Conservation (phyloP, 1,140 invertebrate genomes). For the Mercenaria mercenaria region DNA sequence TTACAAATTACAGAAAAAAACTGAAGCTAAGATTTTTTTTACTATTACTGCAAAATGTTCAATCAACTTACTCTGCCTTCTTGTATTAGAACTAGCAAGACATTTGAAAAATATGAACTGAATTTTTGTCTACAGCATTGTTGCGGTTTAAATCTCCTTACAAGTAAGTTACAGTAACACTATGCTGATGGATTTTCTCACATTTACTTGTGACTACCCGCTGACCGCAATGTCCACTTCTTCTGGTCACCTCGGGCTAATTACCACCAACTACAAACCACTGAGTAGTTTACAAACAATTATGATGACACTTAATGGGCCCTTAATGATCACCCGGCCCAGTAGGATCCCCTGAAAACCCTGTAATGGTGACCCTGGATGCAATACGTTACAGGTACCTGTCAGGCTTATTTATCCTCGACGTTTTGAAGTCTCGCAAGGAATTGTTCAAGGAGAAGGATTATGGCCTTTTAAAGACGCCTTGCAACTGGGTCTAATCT, state of each 20-base stretch:
- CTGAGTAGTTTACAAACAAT: constrained; percentile 63
- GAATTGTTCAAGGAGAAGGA: background rate
- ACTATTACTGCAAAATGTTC: too few relatives aligned
- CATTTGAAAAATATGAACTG: too few relatives aligned
- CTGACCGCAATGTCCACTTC: constrained; percentile 34
- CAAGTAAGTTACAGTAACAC: background rate
- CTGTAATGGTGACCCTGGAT: constrained; percentile 35
- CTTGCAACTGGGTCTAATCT: background rate
- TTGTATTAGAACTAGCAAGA: too few relatives aligned
- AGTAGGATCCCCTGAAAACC: constrained; percentile 23
- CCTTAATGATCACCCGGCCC: constrained; percentile 55
- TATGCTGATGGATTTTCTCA: constrained; percentile 38
- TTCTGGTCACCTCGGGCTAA: constrained; percentile 56
- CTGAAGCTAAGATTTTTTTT: too few relatives aligned
- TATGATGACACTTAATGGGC: constrained; percentile 63
- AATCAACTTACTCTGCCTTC: too few relatives aligned
- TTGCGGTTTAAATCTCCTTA: too few relatives aligned
- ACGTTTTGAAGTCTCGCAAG: constrained; percentile 20
- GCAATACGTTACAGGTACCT: constrained; percentile 60
- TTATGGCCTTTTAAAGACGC: constrained; percentile 44
- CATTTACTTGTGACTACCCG: constrained; percentile 46
- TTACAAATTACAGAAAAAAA: too few relatives aligned
- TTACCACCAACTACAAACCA: background rate
- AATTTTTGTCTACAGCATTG: too few relatives aligned
- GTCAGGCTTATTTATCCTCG: constrained; percentile 37